Percentiles rank a stretch among this genome's conserved stretches.
These are phyloP conservation scores for Echinometra lucunter DNA, from an alignment of 53 echinoderm and acorn worm genomes.

Conservation along the genomic window DNA sequence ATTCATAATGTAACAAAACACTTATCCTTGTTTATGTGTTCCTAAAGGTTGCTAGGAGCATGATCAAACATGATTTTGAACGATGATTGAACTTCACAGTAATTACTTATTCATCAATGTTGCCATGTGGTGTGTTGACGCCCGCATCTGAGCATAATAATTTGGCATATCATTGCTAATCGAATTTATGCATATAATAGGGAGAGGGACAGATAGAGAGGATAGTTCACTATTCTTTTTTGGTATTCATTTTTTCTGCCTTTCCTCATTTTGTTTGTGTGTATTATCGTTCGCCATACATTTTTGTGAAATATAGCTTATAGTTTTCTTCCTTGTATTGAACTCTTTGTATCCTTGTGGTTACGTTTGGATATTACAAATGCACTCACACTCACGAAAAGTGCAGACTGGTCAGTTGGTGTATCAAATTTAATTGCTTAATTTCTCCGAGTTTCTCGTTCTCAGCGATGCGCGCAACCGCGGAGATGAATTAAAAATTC, in stretches of 20 bases:
- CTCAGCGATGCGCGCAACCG: conserved; percentile 28
- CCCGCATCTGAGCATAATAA: too few species aligned
- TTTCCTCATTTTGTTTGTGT: too few species aligned
- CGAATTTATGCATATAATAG: too few species aligned
- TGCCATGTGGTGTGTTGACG: neutral
- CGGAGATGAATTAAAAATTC: neutral
- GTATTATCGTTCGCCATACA: too few species aligned
- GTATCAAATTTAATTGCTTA: conserved; percentile 10
- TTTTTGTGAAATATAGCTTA: too few species aligned
- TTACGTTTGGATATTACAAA: neutral
- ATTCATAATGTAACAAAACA: neutral
- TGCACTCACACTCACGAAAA: neutral
- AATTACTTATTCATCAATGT: neutral
- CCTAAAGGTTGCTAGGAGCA: neutral
- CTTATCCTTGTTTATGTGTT: neutral
- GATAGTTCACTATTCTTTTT: too few species aligned
- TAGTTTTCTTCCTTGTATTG: neutral
- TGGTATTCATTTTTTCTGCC: too few species aligned
- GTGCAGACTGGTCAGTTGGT: neutral
- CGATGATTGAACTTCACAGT: neutral
- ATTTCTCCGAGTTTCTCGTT: too few species aligned
- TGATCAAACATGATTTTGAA: neutral
- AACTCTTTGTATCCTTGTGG: neutral
- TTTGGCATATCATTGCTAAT: too few species aligned
- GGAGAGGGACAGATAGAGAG: too few species aligned